Evolutionary conservation across 2,888 invertebrate genomes (phyloP).

Genomic region (Schrankia costaestrigalis): DNA sequence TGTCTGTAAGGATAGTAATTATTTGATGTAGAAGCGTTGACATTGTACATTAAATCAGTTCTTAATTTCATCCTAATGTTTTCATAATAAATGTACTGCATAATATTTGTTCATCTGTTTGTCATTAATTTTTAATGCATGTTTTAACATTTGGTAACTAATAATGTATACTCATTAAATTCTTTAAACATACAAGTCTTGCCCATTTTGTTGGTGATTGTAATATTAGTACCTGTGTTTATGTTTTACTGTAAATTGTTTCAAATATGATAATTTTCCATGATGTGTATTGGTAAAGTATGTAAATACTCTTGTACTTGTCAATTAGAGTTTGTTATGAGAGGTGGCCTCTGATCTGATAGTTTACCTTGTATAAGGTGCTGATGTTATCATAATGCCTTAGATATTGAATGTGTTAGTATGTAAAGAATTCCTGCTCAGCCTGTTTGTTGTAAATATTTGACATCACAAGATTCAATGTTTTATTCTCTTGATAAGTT

Average conservation of each 20-base stretch:
- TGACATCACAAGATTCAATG: constrained; percentile 59
- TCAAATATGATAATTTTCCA: no score
- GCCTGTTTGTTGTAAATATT: constrained; percentile 60
- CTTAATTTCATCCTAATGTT: constrained; percentile 4
- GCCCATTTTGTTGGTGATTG: constrained; percentile 27
- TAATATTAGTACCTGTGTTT: constrained; percentile 31
- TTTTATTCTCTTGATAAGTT: constrained; percentile 38
- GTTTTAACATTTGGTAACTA: constrained; percentile 8
- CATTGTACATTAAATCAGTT: constrained; percentile 1
- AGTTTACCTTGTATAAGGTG: constrained; percentile 38
- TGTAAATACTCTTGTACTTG: constrained; percentile 23
- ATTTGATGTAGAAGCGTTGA: constrained; percentile 8
- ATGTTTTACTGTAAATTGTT: constrained; percentile 18
- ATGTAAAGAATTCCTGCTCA: constrained; percentile 35
- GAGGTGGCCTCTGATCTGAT: constrained; percentile 43
- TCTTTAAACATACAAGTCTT: constrained; percentile 25
- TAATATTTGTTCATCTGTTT: constrained; percentile 32
- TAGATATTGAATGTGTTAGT: constrained; percentile 24
- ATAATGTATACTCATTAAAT: constrained; percentile 12
- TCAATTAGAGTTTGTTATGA: constrained; percentile 31
- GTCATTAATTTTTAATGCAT: constrained; percentile 9
- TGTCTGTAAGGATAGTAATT: not conserved
- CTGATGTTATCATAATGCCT: constrained; percentile 34
- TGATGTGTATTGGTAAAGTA: constrained; percentile 13
- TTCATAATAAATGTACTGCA: constrained; percentile 39